Percentiles rank a stretch among this genome's conserved stretches.
Evolutionary conservation across 2,888 invertebrate genomes (phyloP).

Genomic region (Folsomia manolachei): DNA sequence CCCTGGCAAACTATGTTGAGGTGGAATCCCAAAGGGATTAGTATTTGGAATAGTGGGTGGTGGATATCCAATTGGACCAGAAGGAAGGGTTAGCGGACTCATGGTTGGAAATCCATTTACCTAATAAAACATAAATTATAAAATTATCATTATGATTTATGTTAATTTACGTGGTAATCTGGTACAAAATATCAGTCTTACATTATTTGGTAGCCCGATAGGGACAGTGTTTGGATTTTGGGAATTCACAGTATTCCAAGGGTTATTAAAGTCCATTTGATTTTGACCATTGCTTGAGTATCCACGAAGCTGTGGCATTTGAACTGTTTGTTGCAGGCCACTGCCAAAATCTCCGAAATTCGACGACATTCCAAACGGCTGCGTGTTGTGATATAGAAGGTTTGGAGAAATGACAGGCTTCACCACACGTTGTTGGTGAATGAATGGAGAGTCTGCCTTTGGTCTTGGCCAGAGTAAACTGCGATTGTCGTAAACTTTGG

Average conservation of each 20-base stretch:
- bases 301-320: too few species aligned
- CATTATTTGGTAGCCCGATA: too few species aligned
- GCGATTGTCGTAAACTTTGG: slow-evolving; percentile 73
- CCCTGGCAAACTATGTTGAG: too few species aligned
- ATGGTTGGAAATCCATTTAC: neutral
- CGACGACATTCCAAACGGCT: neutral
- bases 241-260: slow-evolving; percentile 18
- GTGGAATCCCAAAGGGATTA: neutral
- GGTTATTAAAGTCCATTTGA: slow-evolving; percentile 19
- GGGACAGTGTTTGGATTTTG: too few species aligned
- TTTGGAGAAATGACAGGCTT: neutral
- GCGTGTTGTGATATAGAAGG: too few species aligned
- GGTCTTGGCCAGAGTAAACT: slow-evolving; percentile 81
- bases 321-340: neutral
- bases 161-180: too few species aligned
- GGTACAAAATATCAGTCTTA: too few species aligned
- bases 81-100: neutral
- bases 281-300: too few species aligned
- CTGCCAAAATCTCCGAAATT: neutral
- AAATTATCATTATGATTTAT: too few species aligned
- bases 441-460: slow-evolving; percentile 56
- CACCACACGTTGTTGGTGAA: neutral
- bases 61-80: neutral
- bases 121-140: too few species aligned
- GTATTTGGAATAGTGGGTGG: neutral